Percentiles rank a stretch among this genome's conserved stretches.
These are phyloP conservation scores for Batillaria attramentaria DNA, from an alignment of 1,140 invertebrate genomes.

Conservation along the genomic window DNA sequence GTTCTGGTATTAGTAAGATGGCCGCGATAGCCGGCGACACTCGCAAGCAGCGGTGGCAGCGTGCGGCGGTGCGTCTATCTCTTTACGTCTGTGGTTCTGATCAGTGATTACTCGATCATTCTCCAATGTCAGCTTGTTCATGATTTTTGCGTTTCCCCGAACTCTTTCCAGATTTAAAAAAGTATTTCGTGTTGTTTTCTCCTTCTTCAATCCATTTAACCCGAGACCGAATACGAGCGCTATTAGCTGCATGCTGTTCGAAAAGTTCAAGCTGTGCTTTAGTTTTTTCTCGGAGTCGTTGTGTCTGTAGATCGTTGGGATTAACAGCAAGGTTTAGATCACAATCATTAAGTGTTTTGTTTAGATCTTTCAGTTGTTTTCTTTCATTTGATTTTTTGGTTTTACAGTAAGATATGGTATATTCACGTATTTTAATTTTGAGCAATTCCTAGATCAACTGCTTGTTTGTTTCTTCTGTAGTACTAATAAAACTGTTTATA, in stretches of 20 bases:
- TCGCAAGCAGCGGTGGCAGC: too few relatives aligned
- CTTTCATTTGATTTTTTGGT: background rate
- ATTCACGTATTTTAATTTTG: background rate
- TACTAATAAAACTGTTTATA: background rate
- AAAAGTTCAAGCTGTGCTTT: background rate
- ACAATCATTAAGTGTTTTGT: background rate
- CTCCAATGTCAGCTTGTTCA: background rate
- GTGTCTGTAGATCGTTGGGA: too few relatives aligned
- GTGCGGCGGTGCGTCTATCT: too few relatives aligned
- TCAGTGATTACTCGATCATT: background rate
- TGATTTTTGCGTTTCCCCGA: slow-evolving; percentile 26
- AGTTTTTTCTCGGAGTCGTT: background rate
- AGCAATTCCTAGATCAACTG: background rate
- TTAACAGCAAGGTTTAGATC: too few relatives aligned
- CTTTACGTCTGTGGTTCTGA: background rate
- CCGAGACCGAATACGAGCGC: slow-evolving; percentile 22
- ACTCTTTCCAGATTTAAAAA: slow-evolving; percentile 27
- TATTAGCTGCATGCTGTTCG: background rate
- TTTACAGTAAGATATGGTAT: background rate
- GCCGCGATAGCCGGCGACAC: too few relatives aligned
- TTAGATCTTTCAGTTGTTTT: background rate
- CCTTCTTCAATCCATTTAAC: slow-evolving; percentile 28
- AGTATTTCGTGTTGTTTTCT: slow-evolving; percentile 25
- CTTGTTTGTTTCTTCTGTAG: background rate
- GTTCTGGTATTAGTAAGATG: too few relatives aligned